These are phyloP conservation scores for Cinclus cinclus DNA, from an alignment of 2,113 vertebrate genomes.

Conservation along the genomic window DNA sequence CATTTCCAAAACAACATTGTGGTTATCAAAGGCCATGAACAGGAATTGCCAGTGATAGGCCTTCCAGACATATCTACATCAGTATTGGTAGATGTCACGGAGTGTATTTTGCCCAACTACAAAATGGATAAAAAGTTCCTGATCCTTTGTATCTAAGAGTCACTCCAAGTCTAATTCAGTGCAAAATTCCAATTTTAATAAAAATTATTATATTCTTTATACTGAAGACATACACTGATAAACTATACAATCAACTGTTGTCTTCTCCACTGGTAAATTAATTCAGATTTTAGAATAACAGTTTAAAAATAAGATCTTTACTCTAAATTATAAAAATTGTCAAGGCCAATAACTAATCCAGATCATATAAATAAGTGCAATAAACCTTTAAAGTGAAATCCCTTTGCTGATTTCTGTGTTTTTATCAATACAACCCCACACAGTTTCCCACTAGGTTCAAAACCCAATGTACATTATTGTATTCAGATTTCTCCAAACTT, in stretches of 20 bases:
- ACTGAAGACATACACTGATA: background rate
- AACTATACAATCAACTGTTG: background rate
- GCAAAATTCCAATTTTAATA: background rate
- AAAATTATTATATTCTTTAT: background rate
- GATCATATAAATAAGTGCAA: background rate
- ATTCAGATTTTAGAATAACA: background rate
- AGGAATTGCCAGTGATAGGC: background rate
- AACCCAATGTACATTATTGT: background rate
- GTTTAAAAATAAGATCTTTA: background rate
- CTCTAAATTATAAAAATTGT: background rate
- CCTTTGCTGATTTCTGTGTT: background rate
- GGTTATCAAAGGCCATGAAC: background rate
- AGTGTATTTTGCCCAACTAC: background rate
- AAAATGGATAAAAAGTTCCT: background rate
- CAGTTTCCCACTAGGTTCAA: background rate
- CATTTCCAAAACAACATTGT: background rate
- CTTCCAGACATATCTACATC: background rate
- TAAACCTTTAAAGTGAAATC: background rate
- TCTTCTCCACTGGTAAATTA: background rate
- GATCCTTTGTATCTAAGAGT: background rate
- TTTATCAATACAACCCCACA: background rate
- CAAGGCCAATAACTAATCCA: background rate
- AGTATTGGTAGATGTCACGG: background rate
- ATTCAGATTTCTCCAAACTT: background rate
- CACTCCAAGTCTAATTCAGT: background rate